Base-by-base conservation (phyloP, 1,140 invertebrate species). In the Varroa destructor region DNA sequence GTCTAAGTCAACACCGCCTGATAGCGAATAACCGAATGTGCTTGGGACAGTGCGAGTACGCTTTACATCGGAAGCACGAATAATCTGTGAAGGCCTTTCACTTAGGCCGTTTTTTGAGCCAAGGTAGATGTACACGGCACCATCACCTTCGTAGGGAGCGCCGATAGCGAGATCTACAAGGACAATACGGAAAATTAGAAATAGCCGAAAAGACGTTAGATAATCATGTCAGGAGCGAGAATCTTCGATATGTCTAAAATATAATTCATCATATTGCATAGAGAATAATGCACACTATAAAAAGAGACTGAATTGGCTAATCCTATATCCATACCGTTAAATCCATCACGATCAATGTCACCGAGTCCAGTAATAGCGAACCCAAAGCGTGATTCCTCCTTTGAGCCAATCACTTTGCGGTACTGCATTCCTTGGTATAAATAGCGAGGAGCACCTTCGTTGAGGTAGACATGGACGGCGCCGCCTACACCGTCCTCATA, bases 331-430 rank as follows among this genome's bases (percentile, higher is more conserved):
- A 70, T 10, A 74, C 74, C 74, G 76, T 89, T 87, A 77, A 85
- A 91, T 0, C 87, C 87, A 79, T 96, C 93, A 79, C 89, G 89
- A 78, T 97, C 95, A 6, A 97, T 82, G 79, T 97, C 93, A 51
- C 91, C 90, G 40, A 91, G 80, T 77, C 87, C 88, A 1, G 91
- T 85, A 72, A 97, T 81, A 0, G 93, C 84, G 74, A 93, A 87
- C 4, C 91, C 91, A 80, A 93, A 95, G 73, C 89, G 79, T 57
- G 88, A 89, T 79, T 90, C 88, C 56, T 81, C 77, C 70, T 86
- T 5, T 90, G 75, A 77, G 84, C 85, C 42, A 76, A 56, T 51
- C n/a, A 84, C 75, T 25, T 83, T 81, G 70, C 82, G 73, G 71
- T 81, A n/a, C 6, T 71, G 57, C 0, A 42, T 14, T 54, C 54